A percentile compares a stretch with the other conserved stretches of the same genome.
Evolutionary conservation across 2,113 vertebrate species (phyloP).

Genomic region (Aegithalos caudatus): DNA sequence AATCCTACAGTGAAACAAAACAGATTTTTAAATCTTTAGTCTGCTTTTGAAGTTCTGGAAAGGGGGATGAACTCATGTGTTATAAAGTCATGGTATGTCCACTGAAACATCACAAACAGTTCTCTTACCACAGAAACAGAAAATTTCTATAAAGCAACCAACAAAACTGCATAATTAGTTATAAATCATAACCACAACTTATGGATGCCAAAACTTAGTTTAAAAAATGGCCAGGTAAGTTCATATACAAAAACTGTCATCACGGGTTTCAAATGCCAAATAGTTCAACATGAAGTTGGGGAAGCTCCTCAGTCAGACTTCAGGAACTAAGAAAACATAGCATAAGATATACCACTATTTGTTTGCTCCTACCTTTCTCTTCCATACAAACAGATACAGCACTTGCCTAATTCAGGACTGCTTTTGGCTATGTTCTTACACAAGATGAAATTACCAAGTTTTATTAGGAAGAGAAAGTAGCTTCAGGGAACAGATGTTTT

Average conservation of each 20-base stretch:
- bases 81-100: background rate
- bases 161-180: background rate
- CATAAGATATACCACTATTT: background rate
- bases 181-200: background rate
- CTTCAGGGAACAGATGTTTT: background rate
- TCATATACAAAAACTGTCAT: background rate
- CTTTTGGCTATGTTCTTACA: background rate
- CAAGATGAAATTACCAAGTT: background rate
- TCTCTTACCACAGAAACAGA: background rate
- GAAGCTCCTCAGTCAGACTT: background rate
- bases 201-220: background rate
- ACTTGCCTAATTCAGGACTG: background rate
- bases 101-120: background rate
- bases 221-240: background rate
- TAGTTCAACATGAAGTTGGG: background rate
- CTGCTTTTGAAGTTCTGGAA: background rate
- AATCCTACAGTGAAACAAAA: background rate
- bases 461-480: background rate
- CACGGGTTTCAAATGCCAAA: background rate
- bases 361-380: background rate
- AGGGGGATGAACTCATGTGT: fast-evolving
- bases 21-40: background rate
- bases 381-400: background rate
- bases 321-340: background rate
- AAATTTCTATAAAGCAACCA: background rate